Evolutionary conservation across 2,113 vertebrate species (phyloP), one percentile per base, ranked within the genome.

Genomic region (Rhinolophus sinicus): DNA sequence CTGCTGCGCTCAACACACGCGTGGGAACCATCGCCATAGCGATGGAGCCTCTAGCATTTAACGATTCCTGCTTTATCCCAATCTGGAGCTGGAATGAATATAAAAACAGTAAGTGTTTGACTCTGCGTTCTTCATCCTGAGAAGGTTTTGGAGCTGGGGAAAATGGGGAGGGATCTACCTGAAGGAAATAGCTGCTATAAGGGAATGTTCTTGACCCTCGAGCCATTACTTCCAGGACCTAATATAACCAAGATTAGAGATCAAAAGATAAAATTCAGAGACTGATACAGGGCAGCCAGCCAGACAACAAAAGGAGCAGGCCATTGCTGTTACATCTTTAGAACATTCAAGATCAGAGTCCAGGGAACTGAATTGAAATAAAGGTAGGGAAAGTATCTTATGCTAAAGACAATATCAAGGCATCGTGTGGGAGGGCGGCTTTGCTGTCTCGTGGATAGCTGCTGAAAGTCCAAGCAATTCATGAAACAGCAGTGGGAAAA

Each of bases 11-110:
- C 62, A 86, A 70, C 24, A 0, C 0, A 0, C 1, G 67, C 0
- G 97, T 98, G 69, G 97, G 97, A 8, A 97, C 97, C 8, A 88
- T 98, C 14, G 97, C 97, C 44, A 44, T 97, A 10, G 94, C 95
- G 8, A 3, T 98, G 19, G 95, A 96, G 13, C 81, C 77, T n/a
- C 13, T 85, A 1, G 0, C 4, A 2, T 6, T 40, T 28, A 97
- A 97, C 19, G 94, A 97, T 0, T 86, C 95, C 62, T 98, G 97
- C 67, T 98, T 98, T 44, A 94, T 97, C 47, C 97, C 97, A 30
- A 96, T 95, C 73, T 98, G 97, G 97, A 96, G 47, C n/a, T 98
- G 97, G 96, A 97, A 73, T 22, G 13, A 80, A 16, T 81, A 96
- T 3, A 82, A 93, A 86, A 97, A 93, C 60, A 0, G 95, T 97